Conservation (phyloP, 23 tunicate genomes). For the Halocynthia aurantium region DNA sequence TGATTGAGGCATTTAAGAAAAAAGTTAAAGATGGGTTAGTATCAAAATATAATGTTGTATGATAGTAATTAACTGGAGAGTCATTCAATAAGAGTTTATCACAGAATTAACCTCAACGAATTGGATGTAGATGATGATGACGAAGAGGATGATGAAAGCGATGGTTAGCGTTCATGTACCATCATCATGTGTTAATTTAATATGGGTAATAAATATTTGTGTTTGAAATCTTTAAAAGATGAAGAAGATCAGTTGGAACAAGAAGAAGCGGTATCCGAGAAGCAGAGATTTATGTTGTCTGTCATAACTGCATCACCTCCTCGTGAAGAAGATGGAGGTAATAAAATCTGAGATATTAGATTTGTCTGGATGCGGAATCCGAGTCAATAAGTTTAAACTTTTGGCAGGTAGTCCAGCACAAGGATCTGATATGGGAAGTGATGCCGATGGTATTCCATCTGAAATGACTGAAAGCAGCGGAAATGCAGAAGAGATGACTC, state of each 20-base stretch:
- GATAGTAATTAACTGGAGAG: not conserved
- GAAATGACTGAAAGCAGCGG: slow-evolving; percentile 79
- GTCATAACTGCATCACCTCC: slow-evolving; percentile 92
- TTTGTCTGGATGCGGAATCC: not conserved
- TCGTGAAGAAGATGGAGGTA: slow-evolving; percentile 47
- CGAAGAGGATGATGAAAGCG: slow-evolving; percentile 9
- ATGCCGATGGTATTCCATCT: slow-evolving; percentile 82
- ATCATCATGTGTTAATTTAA: not conserved
- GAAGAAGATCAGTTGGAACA: slow-evolving; percentile 29
- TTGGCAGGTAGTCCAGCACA: slow-evolving; percentile 58
- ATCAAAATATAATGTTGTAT: not conserved
- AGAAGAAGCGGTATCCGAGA: slow-evolving; percentile 76
- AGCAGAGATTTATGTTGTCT: slow-evolving; percentile 75
- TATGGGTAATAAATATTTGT: not conserved
- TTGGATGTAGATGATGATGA: slow-evolving; percentile 66
- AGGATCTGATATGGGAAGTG: slow-evolving; percentile 87
- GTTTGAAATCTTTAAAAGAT: not conserved
- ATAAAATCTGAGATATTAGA: not conserved
- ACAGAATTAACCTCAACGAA: slow-evolving; percentile 31
- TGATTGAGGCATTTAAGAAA: slow-evolving; percentile 75
- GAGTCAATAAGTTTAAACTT: not conserved
- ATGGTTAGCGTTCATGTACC: not conserved
- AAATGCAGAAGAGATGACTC: slow-evolving; percentile 56
- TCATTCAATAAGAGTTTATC: not conserved
- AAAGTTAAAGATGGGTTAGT: slow-evolving; percentile 76